Evolutionary conservation across 1,140 invertebrate genomes (phyloP).

Genomic region (Phortica variegata): DNA sequence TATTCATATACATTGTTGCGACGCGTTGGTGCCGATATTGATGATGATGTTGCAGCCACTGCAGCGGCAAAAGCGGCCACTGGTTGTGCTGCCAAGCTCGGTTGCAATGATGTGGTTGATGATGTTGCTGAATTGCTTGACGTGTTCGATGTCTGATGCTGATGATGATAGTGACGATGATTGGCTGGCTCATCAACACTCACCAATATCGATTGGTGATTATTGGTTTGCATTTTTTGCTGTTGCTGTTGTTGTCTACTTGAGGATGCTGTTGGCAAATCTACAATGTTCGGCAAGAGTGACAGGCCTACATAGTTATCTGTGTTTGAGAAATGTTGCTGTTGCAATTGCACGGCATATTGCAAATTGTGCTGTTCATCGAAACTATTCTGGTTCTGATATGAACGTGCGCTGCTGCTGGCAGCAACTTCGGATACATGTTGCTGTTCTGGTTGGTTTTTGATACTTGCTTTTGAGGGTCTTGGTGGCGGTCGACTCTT

Average conservation of each 20-base stretch:
- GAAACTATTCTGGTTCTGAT: slow-evolving; percentile 17
- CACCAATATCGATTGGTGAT: slow-evolving; percentile 40
- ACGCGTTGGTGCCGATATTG: slow-evolving; percentile 19
- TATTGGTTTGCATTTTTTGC: slow-evolving; percentile 9
- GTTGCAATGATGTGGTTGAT: slow-evolving; percentile 20
- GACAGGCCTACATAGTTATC: slow-evolving; percentile 53
- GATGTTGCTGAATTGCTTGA: slow-evolving; percentile 23
- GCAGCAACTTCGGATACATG: slow-evolving; percentile 22
- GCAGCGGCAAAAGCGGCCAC: too few species aligned
- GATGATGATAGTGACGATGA: slow-evolving; percentile 30
- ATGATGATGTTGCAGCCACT: slow-evolving; percentile 10
- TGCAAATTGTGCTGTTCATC: slow-evolving; percentile 26
- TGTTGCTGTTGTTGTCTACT: slow-evolving; percentile 1
- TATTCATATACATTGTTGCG: slow-evolving; percentile 9
- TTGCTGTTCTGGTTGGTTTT: slow-evolving; percentile 31
- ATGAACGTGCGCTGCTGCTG: slow-evolving; percentile 43
- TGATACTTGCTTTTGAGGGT: slow-evolving; percentile 52
- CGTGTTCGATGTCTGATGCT: slow-evolving; percentile 28
- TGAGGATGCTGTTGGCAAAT: slow-evolving; percentile 28
- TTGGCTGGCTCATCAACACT: slow-evolving; percentile 32
- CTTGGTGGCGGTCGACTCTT: slow-evolving; percentile 42
- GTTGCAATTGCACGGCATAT: slow-evolving; percentile 28
- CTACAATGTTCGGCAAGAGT: slow-evolving; percentile 49
- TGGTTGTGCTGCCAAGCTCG: too few species aligned
- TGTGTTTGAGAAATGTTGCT: slow-evolving; percentile 51